Evolutionary conservation across 2,888 invertebrate genomes (phyloP), one percentile per base, ranked within the genome.

Genomic region (Hirtodrosophila confusa): DNA sequence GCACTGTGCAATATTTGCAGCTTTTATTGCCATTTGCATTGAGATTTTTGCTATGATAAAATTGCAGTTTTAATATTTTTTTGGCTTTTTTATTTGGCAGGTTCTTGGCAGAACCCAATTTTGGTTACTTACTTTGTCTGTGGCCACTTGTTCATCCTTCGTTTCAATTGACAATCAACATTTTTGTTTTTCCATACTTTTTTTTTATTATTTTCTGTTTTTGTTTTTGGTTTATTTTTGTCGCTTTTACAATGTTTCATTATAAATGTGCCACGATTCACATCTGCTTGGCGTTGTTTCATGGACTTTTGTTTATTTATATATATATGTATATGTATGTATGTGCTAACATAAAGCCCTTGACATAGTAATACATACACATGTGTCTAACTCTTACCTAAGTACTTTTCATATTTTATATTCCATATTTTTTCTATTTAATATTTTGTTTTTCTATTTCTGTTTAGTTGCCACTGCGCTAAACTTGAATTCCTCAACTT

Each of bases 321-420:
- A 31, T 62, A 56, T 23, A 54, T 12, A 36, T 36, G n/a, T 12
- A 23, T 36, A 11, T 36, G 29, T 44, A 51, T 48, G 27, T 50
- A 44, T 57, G n/a, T 57, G 69, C 66, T 74, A 70, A 75, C 69
- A 68, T 75, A 80, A 84, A 86, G 89, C 84, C 88, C 68, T 58
- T 55, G 56, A 80, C 78, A 83, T 80, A 80, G 74, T 73, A 61
- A 53, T 64, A 78, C 66, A 68, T 66, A 62, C 62, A 37, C 50
- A 54, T 44, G 27, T 57, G 50, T 55, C 54, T 68, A 64, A 56
- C 36, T 57, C 65, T 67, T 51, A 56, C 39, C 51, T 55, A 63
- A 45, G 12, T 55, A 60, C 29, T 49, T 71, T 63, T 58, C 60
- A 66, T 79, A 70, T 64, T 44, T 48, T 61, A 61, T 17, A 17